These are phyloP conservation scores for Hemaris fuciformis DNA, from an alignment of 2,888 invertebrate genomes.

Conservation along the genomic window DNA sequence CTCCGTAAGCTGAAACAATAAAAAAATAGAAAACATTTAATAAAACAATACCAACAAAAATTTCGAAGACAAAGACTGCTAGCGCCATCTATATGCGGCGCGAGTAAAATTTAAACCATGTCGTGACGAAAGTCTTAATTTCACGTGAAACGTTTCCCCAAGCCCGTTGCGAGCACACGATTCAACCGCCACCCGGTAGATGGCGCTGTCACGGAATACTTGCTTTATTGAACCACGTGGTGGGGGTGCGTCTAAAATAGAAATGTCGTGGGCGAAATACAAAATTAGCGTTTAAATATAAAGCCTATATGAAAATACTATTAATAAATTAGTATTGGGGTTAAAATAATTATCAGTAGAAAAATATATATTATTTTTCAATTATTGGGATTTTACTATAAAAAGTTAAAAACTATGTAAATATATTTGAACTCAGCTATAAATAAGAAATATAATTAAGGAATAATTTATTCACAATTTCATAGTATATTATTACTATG, in stretches of 20 bases:
- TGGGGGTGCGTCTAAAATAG: slow-evolving; percentile 22
- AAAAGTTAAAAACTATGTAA: too few relatives aligned
- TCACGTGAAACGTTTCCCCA: slow-evolving; percentile 27
- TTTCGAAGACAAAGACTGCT: slow-evolving; percentile 27
- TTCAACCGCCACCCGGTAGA: slow-evolving; percentile 61
- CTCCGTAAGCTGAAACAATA: slow-evolving; percentile 92
- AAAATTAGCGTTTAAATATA: slow-evolving; percentile 7
- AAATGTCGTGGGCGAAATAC: slow-evolving; percentile 24
- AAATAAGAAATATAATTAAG: too few relatives aligned
- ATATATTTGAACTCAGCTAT: too few relatives aligned
- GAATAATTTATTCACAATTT: too few relatives aligned
- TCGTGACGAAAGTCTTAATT: slow-evolving; percentile 20
- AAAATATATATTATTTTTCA: too few relatives aligned
- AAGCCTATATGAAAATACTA: slow-evolving; percentile 27
- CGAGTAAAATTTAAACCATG: background rate
- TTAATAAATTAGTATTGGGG: background rate
- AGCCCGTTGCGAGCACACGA: slow-evolving; percentile 26
- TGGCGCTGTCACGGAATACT: slow-evolving; percentile 53
- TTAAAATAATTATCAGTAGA: too few relatives aligned
- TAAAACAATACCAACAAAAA: slow-evolving; percentile 6
- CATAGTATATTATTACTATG: too few relatives aligned
- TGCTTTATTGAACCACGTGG: slow-evolving; percentile 77
- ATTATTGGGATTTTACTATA: too few relatives aligned
- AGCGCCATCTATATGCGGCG: slow-evolving; percentile 54
- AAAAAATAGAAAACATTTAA: slow-evolving; percentile 28